Evolutionary conservation across 2,113 vertebrate genomes (phyloP), one percentile per base, ranked within the genome.

Genomic region (Cygnus atratus): DNA sequence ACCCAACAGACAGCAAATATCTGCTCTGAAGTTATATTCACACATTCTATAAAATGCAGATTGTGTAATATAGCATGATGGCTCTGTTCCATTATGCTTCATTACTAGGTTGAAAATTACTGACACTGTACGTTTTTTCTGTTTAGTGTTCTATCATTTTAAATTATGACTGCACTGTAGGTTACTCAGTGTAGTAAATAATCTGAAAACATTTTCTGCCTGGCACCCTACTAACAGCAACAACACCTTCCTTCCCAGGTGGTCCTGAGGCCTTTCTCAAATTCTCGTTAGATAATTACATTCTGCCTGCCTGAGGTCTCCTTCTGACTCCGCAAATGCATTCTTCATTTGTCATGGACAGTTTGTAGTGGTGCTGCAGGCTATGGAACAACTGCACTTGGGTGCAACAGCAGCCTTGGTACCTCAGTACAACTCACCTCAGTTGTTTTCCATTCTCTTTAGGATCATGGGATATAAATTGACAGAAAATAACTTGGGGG

Each of bases 91-190:
- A 87, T 95, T 91, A 79, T 58, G 29, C 29, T 82, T 89, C 81
- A 62, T 96, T 92, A 87, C 48, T 48, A 52, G 17, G 35, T 44
- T 87, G 54, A 74, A 95, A 95, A 92, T 84, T 92, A 95, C 79
- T 70, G 59, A 54, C 78, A 66, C 11, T 81, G 15, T 46, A 68
- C 19, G 39, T 76, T 92, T 93, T 93, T 93, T 62, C 43, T 76
- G 67, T 87, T 87, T 73, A 90, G 57, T 59, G 65, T 58, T 81
- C 54, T 46, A 81, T 86, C 31, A 61, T 87, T 81, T 75, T 58
- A 92, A 89, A 88, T 84, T 77, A 68, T 48, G 37, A 50, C 22
- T 91, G 39, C 46, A 87, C 14, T 79, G 17, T 46, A 76, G 44
- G n/a, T 72, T 93, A 87, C 22, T 58, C 58, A 41, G 18, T 37